Percentiles rank a stretch among this genome's conserved stretches.
Conservation (phyloP, 2,113 vertebrate genomes). For the Apteryx mantelli region DNA sequence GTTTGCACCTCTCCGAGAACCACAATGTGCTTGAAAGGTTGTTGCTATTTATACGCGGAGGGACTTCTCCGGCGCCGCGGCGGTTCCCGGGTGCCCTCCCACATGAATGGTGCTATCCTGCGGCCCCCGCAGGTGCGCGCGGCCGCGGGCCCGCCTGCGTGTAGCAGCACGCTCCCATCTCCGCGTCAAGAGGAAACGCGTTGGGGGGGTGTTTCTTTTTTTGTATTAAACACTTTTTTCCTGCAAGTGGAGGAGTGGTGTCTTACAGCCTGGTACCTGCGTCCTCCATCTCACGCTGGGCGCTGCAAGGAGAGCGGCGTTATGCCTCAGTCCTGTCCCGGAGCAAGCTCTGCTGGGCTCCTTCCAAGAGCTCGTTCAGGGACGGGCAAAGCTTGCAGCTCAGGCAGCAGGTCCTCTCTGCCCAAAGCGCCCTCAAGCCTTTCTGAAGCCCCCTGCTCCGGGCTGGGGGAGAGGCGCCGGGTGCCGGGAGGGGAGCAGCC, state of each 20-base stretch:
- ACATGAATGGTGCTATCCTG: no score
- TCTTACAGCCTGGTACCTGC: not conserved
- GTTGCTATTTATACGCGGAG: not conserved
- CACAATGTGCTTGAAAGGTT: not conserved
- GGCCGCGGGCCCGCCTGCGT: no score
- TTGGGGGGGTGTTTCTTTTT: not conserved
- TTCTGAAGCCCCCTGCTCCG: no score
- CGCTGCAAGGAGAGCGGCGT: accelerated
- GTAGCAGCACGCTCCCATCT: not conserved
- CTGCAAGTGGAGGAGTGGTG: not conserved
- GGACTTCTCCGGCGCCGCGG: not conserved
- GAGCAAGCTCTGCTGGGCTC: not conserved
- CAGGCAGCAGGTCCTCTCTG: no score
- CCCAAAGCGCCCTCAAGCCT: no score
- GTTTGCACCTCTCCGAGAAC: not conserved
- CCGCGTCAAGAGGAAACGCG: not conserved
- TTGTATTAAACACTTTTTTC: accelerated
- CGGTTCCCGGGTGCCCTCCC: no score
- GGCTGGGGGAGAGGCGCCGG: no score
- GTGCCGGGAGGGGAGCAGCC: no score
- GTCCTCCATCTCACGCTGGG: not conserved
- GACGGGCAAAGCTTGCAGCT: no score
- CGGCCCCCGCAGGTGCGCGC: no score
- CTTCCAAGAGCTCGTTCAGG: accelerated
- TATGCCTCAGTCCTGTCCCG: accelerated